Conservation (phyloP, 2,888 invertebrate genomes). For the Parasteatoda lunata region DNA sequence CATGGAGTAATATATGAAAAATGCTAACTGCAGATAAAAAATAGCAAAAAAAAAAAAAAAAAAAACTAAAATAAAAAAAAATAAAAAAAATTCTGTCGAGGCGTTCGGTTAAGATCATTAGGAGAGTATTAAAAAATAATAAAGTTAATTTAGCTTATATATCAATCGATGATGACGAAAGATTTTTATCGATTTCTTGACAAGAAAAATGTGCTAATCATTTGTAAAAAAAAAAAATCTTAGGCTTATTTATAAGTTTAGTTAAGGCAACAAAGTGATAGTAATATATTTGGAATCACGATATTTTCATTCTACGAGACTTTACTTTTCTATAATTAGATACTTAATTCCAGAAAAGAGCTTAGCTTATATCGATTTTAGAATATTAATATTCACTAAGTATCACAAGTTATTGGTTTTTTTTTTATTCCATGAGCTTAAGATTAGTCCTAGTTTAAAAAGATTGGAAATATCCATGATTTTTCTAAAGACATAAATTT, state of each 20-base stretch:
- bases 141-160: slow-evolving; percentile 68
- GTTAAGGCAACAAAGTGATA: slow-evolving; percentile 10
- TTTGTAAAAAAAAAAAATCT: slow-evolving; percentile 30
- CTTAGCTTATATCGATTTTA: too few relatives aligned
- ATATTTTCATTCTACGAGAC: not conserved
- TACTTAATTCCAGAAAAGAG: not conserved
- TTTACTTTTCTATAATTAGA: not conserved
- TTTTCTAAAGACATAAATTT: too few relatives aligned
- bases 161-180: slow-evolving; percentile 62
- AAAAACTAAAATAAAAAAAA: slow-evolving; percentile 10
- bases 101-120: slow-evolving; percentile 50
- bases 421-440: too few relatives aligned
- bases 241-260: slow-evolving; percentile 40
- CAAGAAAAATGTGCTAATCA: slow-evolving; percentile 55
- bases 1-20: slow-evolving; percentile 44
- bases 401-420: too few relatives aligned
- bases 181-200: slow-evolving; percentile 58
- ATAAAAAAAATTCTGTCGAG: slow-evolving; percentile 25
- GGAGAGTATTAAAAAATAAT: slow-evolving; percentile 66
- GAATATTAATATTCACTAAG: too few relatives aligned
- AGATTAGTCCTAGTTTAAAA: too few relatives aligned
- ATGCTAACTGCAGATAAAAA: slow-evolving; percentile 34
- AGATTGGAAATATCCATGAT: too few relatives aligned
- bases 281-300: not conserved
- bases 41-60: slow-evolving; percentile 25